Evolutionary conservation across 2,113 vertebrate genomes (phyloP), one percentile per base, ranked within the genome.

Genomic region (Muntiacus muntjak): DNA sequence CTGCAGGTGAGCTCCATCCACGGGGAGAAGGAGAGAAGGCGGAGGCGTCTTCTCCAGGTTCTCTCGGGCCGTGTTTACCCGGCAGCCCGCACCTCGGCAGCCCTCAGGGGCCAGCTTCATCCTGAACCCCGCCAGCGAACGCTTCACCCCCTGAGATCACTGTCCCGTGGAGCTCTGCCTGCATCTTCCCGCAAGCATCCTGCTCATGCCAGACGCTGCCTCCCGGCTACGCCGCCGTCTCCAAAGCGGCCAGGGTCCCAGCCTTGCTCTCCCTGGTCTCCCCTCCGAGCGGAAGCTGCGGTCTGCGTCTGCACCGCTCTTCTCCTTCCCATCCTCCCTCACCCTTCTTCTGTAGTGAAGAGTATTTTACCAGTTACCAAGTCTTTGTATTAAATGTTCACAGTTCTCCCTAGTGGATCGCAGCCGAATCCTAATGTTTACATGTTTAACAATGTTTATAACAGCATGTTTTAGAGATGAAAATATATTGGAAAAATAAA

Each of bases 251-350:
- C 33, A 8, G 50, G 33, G 11, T 54, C 79, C 19, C 79, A 54
- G 30, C 30, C 79, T n/a, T 13, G 30, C 79, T 54, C 50, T 82
- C 19, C 33, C 50, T 54, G 17, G 12, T 7, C 19, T n/a, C 3
- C 5, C 17, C 19, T 52, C 33, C 0, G 1, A 36, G 10, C 9
- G 23, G 47, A 21, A 52, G 6, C 17, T 82, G 3, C 3, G 0
- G 47, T 82, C 30, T 13, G 30, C 30, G 6, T 21, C 33, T 7
- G 3, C 79, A 33, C 17, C 3, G 5, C 47, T 52, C 11, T n/a
- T n/a, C 5, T 52, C 16, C 30, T 23, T 33, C 47, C 6, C 17
- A 52, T 52, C 23, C 74, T 15, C 43, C 30, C 17, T 82, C 30
- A 43, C 15, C 78, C 47, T 52, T 82, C 47, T 54, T 82, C 8